These are phyloP conservation scores for Mesorhabditis sp. DNA, from an alignment of 2,888 invertebrate species.

Conservation along the genomic window DNA sequence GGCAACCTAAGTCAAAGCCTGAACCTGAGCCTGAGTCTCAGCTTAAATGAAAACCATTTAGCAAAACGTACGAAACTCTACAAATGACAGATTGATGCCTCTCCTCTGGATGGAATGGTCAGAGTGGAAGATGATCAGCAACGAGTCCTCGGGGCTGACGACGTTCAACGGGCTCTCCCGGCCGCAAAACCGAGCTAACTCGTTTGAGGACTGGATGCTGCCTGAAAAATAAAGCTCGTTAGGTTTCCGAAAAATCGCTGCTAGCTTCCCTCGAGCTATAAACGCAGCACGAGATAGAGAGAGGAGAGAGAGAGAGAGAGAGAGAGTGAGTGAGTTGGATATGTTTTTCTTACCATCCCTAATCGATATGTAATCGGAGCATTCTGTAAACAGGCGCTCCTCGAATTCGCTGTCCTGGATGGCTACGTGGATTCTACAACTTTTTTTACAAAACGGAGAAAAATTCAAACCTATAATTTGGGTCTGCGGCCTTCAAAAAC, in stretches of 20 bases:
- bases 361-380: slow-evolving; percentile 1
- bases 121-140: not conserved
- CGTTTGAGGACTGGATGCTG: not conserved
- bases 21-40: too few relatives aligned
- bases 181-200: not conserved
- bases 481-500: not conserved
- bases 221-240: too few relatives aligned
- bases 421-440: not conserved
- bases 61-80: not conserved
- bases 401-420: slow-evolving; percentile 3
- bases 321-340: not conserved
- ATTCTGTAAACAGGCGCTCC: not conserved
- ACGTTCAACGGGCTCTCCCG: not conserved
- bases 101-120: not conserved
- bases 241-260: not conserved
- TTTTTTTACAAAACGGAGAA: not conserved
- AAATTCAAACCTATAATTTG: not conserved
- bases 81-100: not conserved
- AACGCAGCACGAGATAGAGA: not conserved
- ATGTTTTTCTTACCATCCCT: not conserved
- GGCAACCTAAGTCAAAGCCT: too few relatives aligned
- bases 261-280: not conserved
- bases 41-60: not conserved
- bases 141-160: not conserved
- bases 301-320: not conserved